phyloP scores from a whole-genome alignment of 2,113 vertebrate species.

The Engraulis encrasicolus region DNA sequence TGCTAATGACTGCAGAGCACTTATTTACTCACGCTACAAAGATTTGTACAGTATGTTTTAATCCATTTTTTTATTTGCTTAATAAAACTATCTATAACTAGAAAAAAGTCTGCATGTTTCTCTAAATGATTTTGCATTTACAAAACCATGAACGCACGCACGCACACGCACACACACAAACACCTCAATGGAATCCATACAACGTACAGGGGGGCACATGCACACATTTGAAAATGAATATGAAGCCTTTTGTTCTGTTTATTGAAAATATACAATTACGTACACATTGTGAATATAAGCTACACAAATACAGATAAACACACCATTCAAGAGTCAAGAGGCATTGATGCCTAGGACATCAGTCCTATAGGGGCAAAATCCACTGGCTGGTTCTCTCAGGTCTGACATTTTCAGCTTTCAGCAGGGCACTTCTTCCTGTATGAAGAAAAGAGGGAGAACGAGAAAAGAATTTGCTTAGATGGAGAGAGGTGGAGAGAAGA shows the following conservation, averaged over 20 bases:
- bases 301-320: background rate
- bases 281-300: background rate
- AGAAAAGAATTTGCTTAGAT: conserved; percentile 34
- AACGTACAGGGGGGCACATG: background rate
- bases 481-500: conserved; percentile 37
- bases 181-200: background rate
- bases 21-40: background rate
- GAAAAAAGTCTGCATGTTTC: background rate
- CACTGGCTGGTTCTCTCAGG: conserved; percentile 38
- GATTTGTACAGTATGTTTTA: background rate
- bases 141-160: background rate
- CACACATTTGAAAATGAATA: background rate
- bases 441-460: conserved; percentile 39
- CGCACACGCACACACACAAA: conserved; percentile 15
- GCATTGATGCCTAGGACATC: conserved; percentile 29
- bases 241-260: background rate
- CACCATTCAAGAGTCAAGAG: conserved; percentile 24
- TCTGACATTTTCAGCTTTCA: conserved; percentile 57
- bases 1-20: background rate
- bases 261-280: background rate
- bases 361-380: conserved; percentile 25
- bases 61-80: background rate
- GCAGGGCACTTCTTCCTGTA: conserved; percentile 68
- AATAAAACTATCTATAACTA: background rate
- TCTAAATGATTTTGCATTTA: background rate